Base-by-base conservation (phyloP, 2,113 vertebrate species). In the Mystacornis crossleyi region DNA sequence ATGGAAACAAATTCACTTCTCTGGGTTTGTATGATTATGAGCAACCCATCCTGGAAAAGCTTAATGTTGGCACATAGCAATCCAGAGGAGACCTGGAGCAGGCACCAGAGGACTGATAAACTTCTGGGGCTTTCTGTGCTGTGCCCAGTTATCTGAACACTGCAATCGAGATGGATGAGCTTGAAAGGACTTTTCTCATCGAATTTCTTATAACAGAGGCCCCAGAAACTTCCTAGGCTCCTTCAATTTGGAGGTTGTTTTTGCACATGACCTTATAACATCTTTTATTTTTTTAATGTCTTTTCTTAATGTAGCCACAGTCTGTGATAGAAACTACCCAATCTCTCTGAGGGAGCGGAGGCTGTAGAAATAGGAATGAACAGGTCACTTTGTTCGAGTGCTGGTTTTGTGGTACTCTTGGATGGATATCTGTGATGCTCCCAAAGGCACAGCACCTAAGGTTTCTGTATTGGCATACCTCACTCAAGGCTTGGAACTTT, bases 31-130 rank as follows among this genome's bases (percentile, higher is more conserved):
- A 9, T 14, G 25, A 34, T 14, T 14, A 29, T 7, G 19, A 67
- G 28, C 17, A 81, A 20, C 36, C 13, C 31, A 33, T 48, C n/a
- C 21, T 36, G 42, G 73, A 17, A 77, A 16, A 66, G 14, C 8
- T 25, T 21, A 8, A 5, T 19, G 42, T 33, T 23, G 67, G 31
- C 10, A 29, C 17, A 28, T 6, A 5, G 28, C 0, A 1, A 50
- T 51, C 19, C 57, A 65, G 51, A 11, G 45, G n/a, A 66, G 36
- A 65, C 40, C 51, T 57, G 23, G 17, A 58, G 28, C 14, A 36
- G 40, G 42, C 33, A 40, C 15, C 31, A 25, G 38, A 80, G 26
- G 31, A 53, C 21, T 43, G 53, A 34, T 28, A 23, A 55, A 53
- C 31, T 67, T 21, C 29, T 47, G 42, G 18, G 28, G 28, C 36